Evolutionary conservation across 1,140 invertebrate genomes (phyloP).

Genomic region (Nixonia krombeini): DNA sequence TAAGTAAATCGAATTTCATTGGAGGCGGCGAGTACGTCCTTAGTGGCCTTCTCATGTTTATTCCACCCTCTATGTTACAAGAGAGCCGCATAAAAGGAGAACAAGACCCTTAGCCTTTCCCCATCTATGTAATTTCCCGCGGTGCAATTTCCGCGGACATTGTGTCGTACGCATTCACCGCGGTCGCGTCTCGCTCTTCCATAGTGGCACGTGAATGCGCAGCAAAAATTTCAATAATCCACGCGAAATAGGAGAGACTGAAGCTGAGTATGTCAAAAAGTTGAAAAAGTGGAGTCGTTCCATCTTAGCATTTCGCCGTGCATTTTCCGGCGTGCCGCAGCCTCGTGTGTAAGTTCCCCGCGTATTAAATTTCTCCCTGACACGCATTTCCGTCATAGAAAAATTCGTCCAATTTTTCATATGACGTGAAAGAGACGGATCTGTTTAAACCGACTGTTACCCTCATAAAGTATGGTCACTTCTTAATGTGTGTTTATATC

Average conservation of each 20-base stretch:
- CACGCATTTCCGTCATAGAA: conserved; percentile 14
- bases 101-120: conserved; percentile 34
- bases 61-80: conserved; percentile 55
- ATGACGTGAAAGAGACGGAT: too few relatives aligned
- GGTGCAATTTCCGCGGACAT: conserved; percentile 50
- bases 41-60: conserved; percentile 58
- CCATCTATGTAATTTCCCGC: conserved; percentile 23
- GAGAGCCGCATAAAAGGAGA: conserved; percentile 56
- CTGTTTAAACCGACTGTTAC: too few relatives aligned
- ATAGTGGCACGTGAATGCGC: conserved; percentile 13
- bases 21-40: conserved; percentile 36
- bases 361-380: conserved; percentile 34
- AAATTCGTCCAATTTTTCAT: conserved; percentile 16
- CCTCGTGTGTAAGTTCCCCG: conserved; percentile 6
- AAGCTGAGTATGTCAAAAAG: conserved; percentile 23
- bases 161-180: conserved; percentile 21
- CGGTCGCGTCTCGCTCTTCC: conserved; percentile 21
- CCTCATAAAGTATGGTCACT: too few relatives aligned
- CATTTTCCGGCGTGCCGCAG: conserved; percentile 9
- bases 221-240: conserved; percentile 65
- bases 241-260: conserved; percentile 19
- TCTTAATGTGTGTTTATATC: too few relatives aligned
- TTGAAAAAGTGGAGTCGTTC: conserved; percentile 13
- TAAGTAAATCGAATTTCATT: conserved; percentile 54
- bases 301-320: conserved; percentile 16